Evolutionary conservation across 2,888 invertebrate genomes (phyloP).

Genomic region (Coenonympha arcania): DNA sequence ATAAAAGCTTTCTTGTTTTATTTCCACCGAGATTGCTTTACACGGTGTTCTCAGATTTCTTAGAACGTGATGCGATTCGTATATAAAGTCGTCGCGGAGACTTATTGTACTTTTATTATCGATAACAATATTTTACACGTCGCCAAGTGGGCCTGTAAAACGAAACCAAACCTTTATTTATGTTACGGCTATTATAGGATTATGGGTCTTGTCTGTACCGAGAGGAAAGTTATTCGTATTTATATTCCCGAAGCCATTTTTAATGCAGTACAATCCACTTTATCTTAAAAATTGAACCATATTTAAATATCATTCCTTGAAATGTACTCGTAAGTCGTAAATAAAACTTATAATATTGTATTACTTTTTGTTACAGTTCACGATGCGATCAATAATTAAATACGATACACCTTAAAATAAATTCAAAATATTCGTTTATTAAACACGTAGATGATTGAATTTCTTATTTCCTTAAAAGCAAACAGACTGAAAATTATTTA

Average conservation of each 20-base stretch:
- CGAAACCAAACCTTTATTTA: constrained; percentile 56
- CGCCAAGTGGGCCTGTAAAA: constrained; percentile 56
- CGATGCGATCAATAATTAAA: background rate
- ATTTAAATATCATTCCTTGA: constrained; percentile 1
- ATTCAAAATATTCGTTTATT: background rate
- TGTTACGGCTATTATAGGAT: constrained; percentile 32
- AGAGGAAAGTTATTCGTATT: constrained; percentile 27
- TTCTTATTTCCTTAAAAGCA: too few relatives aligned
- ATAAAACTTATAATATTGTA: background rate
- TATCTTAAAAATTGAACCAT: constrained; percentile 6
- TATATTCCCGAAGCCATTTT: constrained; percentile 1
- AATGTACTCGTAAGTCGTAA: background rate
- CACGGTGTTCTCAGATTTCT: constrained; percentile 66
- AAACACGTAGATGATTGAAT: too few relatives aligned
- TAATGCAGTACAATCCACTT: constrained; percentile 2
- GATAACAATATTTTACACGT: constrained; percentile 70
- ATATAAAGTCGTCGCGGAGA: constrained; percentile 54
- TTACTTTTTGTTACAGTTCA: background rate
- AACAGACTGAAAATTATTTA: background rate
- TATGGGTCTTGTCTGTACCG: constrained; percentile 44
- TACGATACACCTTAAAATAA: background rate
- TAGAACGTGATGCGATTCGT: constrained; percentile 63
- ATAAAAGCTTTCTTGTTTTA: constrained; percentile 63
- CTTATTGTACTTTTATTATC: constrained; percentile 62
- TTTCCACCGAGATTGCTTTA: constrained; percentile 59